phyloP scores from a whole-genome alignment of 2,888 invertebrate species.

The Cephus pygmeus region DNA sequence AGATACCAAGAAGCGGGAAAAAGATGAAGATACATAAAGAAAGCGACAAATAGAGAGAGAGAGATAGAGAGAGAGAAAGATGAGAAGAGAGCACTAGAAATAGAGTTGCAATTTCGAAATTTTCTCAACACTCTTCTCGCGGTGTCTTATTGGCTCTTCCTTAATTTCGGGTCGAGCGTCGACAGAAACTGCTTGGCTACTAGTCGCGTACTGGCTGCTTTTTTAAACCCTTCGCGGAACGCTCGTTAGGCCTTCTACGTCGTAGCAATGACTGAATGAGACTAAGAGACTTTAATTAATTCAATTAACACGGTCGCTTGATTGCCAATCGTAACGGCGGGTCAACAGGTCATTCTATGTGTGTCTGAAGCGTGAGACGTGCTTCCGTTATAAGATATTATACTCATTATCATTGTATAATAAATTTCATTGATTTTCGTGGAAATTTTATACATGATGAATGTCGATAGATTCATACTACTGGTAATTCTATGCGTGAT shows the following conservation, averaged over 20 bases:
- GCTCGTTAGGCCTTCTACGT: neutral
- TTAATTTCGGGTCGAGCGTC: neutral
- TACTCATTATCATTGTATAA: neutral
- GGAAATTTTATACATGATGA: neutral
- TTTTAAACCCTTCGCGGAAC: neutral
- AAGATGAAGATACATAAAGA: neutral
- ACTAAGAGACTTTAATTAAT: neutral
- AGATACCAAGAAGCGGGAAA: neutral
- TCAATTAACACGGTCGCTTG: neutral
- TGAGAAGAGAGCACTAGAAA: neutral
- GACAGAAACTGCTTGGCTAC: neutral
- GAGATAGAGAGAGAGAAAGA: neutral
- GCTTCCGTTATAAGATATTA: neutral
- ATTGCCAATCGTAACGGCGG: neutral
- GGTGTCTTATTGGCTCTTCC: neutral
- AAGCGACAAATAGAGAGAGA: neutral
- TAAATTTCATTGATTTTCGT: neutral
- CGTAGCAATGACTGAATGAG: neutral
- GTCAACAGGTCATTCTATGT: neutral
- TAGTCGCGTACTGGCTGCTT: neutral
- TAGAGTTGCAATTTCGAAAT: constrained; percentile 4
- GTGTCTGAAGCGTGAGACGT: neutral
- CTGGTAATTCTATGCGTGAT: neutral
- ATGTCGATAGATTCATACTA: neutral
- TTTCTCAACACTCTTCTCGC: neutral